phyloP scores from a whole-genome alignment of 2,888 invertebrate species.

The Ectropis crepuscularia region DNA sequence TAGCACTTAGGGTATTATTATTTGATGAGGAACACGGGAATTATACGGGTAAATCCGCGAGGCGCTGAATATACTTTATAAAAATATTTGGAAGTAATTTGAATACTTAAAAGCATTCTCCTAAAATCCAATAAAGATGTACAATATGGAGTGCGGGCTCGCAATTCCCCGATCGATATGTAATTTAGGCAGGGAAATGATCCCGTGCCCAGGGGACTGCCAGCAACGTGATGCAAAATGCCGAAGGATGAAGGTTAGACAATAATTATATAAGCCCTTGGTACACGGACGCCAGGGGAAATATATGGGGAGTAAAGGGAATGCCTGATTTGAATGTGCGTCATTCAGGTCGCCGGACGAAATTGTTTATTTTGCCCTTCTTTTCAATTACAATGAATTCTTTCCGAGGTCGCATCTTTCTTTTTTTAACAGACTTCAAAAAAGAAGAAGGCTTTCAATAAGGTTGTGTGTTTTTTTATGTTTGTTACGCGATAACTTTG shows the following conservation, averaged over 20 bases:
- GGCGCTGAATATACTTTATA: no score
- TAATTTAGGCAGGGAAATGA: constrained; percentile 29
- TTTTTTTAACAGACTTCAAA: no score
- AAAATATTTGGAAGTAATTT: background rate
- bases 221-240: constrained; percentile 23
- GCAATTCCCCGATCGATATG: constrained; percentile 26
- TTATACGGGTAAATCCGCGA: no score
- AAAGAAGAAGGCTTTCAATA: no score
- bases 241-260: constrained; percentile 23
- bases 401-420: background rate
- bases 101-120: background rate
- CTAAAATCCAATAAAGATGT: constrained; percentile 9
- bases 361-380: background rate
- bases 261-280: constrained; percentile 25
- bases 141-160: constrained; percentile 2
- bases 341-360: background rate
- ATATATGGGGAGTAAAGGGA: constrained; percentile 15
- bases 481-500: no score
- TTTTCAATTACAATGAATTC: background rate
- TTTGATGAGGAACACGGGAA: no score
- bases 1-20: no score
- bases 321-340: background rate
- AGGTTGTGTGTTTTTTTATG: no score
- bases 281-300: constrained; percentile 24
- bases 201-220: constrained; percentile 15